Evolutionary conservation across 1,140 invertebrate species (phyloP), one percentile per base, ranked within the genome.

Genomic region (Ips nitidus): DNA sequence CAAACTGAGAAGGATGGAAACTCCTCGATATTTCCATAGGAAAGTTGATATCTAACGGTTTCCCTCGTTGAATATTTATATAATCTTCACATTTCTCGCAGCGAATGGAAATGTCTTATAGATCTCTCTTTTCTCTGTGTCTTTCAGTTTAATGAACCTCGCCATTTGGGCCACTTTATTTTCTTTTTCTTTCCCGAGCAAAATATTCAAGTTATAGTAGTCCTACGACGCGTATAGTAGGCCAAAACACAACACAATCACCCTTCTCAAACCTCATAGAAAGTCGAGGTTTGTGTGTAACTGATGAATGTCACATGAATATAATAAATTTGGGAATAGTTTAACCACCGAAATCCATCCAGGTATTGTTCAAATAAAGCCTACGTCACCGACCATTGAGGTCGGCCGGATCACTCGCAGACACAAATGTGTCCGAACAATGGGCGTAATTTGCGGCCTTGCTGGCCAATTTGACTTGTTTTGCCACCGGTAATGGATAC

Each of bases 91-190:
- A 68, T 68, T 55, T 42, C 56, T 45, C 66, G 57, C 40, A 52
- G 66, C 66, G 66, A 60, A 68, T 68, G 66, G 66, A 60, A 68
- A 68, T 59, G 58, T 59, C 53, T 68, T 68, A 68, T 68, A 67
- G 62, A 65, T 65, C 47, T 62, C 62, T 65, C 47, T 62, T 65
- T 65, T 65, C 62, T 50, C 47, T 52, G n/a, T 65, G 62, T 65
- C 62, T 65, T 65, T 65, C 62, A 43, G 62, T 65, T 65, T 65
- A 65, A 65, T 65, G 62, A 65, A 65, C 62, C 50, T 22, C 52
- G 50, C 43, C 2, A 65, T 53, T 52, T 65, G 50, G 55, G 62
- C 22, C 62, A 55, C 52, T 65, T 65, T 65, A 52, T 65, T 55
- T 65, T 52, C 55, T 65, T 65, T 37, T 41, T 60, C 58, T 41